Percentiles rank a stretch among this genome's conserved stretches.
Conservation (phyloP, 92 coral and sea anemone genomes). For the Paragorgia papillata region DNA sequence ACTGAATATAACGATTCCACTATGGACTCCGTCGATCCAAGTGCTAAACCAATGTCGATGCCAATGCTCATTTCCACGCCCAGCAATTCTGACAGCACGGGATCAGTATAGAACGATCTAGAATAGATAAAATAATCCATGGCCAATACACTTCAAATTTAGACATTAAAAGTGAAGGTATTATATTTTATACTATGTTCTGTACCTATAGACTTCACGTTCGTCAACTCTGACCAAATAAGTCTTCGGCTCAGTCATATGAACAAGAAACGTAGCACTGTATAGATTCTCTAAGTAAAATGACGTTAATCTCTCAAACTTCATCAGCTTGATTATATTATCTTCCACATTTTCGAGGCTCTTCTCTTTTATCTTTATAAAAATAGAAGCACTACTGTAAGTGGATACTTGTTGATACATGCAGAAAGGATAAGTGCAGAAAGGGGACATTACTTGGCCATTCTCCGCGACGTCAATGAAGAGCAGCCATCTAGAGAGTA, state of each 20-base stretch:
- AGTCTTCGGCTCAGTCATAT: constrained; percentile 1
- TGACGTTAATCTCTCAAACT: neutral
- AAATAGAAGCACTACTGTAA: neutral
- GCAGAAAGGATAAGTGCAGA: too few relatives aligned
- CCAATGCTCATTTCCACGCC: too few relatives aligned
- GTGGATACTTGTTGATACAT: too few relatives aligned
- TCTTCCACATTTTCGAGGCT: neutral
- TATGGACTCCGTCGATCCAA: too few relatives aligned
- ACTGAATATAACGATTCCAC: too few relatives aligned
- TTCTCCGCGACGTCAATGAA: neutral
- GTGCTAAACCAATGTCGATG: too few relatives aligned
- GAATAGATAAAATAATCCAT: neutral
- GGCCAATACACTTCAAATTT: neutral
- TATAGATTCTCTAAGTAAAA: neutral
- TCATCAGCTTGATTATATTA: constrained; percentile 9
- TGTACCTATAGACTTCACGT: constrained; percentile 18
- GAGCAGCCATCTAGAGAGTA: constrained; percentile 8
- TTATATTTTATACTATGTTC: neutral
- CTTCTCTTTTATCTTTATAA: constrained; percentile 10
- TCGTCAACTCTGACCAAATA: constrained; percentile 5
- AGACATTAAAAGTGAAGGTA: neutral
- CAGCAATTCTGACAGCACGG: too few relatives aligned
- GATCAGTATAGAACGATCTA: constrained; percentile 28
- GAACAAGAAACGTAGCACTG: constrained; percentile 3
- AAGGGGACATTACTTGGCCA: constrained; percentile 1